A percentile compares a stretch with the other conserved stretches of the same genome.
Evolutionary conservation across 2,797 vertebrate species (phyloP).

Genomic region (Ceyx erithaca): DNA sequence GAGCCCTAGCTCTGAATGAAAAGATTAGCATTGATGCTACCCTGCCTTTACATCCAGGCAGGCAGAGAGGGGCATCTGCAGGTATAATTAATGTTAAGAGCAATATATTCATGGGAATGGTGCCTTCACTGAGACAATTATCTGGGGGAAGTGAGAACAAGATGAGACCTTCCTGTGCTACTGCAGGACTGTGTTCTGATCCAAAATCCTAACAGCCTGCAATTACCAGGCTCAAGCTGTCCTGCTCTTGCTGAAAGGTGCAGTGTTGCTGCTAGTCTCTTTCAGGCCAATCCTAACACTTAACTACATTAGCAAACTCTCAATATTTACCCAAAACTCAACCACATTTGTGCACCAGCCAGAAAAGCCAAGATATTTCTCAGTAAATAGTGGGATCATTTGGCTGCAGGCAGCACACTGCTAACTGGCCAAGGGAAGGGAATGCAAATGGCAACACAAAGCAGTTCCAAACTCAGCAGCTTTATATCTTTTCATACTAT

Average conservation of each 20-base stretch:
- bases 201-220: not conserved
- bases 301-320: not conserved
- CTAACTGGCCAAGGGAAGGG: not conserved
- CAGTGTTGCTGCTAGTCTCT: not conserved
- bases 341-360: not conserved
- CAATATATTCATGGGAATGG: not conserved
- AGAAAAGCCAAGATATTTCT: not conserved
- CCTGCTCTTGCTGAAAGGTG: not conserved
- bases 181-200: not conserved
- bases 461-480: not conserved
- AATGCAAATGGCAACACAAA: not conserved
- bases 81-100: not conserved
- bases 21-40: not conserved
- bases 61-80: not conserved
- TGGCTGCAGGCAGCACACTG: not conserved
- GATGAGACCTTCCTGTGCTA: not conserved
- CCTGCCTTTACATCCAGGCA: not conserved
- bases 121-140: not conserved
- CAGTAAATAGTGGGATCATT: rapidly evolving
- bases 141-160: not conserved
- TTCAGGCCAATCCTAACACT: not conserved
- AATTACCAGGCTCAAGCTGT: not conserved
- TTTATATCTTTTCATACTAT: not conserved
- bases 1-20: not conserved
- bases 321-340: not conserved